phyloP scores from a whole-genome alignment of 2,113 vertebrate species.

The Morone saxatilis region DNA sequence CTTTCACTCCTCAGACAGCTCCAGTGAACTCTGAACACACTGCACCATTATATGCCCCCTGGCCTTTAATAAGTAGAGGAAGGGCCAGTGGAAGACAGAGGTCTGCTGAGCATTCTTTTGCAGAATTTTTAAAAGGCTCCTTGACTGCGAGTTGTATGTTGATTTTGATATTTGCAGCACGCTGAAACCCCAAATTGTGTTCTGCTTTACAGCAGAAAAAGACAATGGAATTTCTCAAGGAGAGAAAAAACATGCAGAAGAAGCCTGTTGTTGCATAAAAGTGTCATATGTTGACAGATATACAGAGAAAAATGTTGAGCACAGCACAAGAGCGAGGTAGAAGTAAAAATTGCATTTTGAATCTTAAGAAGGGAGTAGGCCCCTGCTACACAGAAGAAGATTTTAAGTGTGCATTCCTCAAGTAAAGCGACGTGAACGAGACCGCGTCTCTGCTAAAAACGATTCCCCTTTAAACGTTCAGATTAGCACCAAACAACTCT shows the following conservation, averaged over 20 bases:
- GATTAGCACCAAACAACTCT: slow-evolving; percentile 10
- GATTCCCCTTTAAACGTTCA: slow-evolving; percentile 25
- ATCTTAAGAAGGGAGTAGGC: slow-evolving; percentile 13
- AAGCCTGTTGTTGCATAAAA: slow-evolving; percentile 30
- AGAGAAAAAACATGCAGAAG: slow-evolving; percentile 24
- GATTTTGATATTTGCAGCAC: slow-evolving; percentile 38
- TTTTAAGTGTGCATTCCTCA: slow-evolving; percentile 51
- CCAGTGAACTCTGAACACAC: slow-evolving; percentile 61
- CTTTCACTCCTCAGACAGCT: slow-evolving; percentile 59
- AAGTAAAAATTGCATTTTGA: slow-evolving; percentile 29
- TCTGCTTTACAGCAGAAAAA: slow-evolving; percentile 21
- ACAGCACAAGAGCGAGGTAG: slow-evolving; percentile 28
- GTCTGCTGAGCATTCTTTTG: slow-evolving; percentile 13
- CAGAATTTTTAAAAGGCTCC: slow-evolving; percentile 26
- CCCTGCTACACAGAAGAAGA: slow-evolving; percentile 4
- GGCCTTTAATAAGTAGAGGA: slow-evolving; percentile 32
- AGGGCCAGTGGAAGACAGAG: slow-evolving; percentile 42
- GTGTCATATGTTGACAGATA: slow-evolving; percentile 16
- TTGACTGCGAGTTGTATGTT: slow-evolving; percentile 17
- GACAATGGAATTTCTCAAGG: slow-evolving; percentile 8
- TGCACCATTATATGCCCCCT: slow-evolving; percentile 52
- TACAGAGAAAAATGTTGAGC: slow-evolving; percentile 36
- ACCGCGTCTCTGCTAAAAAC: slow-evolving; percentile 29
- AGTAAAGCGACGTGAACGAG: slow-evolving; percentile 20
- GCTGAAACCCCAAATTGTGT: slow-evolving; percentile 21